phyloP scores from a whole-genome alignment of 2,113 vertebrate genomes.

The Ceyx cyanopectus region DNA sequence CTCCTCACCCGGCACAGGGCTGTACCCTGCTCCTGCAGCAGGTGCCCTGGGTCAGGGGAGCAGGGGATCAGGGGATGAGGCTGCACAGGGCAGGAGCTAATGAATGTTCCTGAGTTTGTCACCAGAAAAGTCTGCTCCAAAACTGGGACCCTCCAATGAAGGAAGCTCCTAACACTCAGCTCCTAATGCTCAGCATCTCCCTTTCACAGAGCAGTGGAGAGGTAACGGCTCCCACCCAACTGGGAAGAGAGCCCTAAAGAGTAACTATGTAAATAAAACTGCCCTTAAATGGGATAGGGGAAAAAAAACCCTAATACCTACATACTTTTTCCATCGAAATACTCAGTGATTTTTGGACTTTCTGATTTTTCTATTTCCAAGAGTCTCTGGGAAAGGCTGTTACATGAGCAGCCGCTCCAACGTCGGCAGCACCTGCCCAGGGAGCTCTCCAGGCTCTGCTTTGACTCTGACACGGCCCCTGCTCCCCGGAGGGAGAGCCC shows the following conservation, averaged over 20 bases:
- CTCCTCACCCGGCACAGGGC: rapidly evolving
- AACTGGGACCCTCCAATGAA: rapidly evolving
- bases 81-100: rapidly evolving
- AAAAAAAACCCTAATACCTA: no score
- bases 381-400: neutral
- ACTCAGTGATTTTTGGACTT: neutral
- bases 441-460: neutral
- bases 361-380: neutral
- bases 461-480: neutral
- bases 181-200: rapidly evolving
- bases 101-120: neutral
- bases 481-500: neutral
- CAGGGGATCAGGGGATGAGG: rapidly evolving
- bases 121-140: neutral
- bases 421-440: rapidly evolving
- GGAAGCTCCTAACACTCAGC: rapidly evolving
- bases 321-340: rapidly evolving
- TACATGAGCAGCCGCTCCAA: rapidly evolving
- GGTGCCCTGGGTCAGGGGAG: neutral
- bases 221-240: neutral
- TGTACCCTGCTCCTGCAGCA: neutral
- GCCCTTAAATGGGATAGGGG: neutral
- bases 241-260: neutral
- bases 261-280: neutral
- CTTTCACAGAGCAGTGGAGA: rapidly evolving